Evolutionary conservation across 1,140 invertebrate genomes (phyloP).

Genomic region (Matsumurasca onukii): DNA sequence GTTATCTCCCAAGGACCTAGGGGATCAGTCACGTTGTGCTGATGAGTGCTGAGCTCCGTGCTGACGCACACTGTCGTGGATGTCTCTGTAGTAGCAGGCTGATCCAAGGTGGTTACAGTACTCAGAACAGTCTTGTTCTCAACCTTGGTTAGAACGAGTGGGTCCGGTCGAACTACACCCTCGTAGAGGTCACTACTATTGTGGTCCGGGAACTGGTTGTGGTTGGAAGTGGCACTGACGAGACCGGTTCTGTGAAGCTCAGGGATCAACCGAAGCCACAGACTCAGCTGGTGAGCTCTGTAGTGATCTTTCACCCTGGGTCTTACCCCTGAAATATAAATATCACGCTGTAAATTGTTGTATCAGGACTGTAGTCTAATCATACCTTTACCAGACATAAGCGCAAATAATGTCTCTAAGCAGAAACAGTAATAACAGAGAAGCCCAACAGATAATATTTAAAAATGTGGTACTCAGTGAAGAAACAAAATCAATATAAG

Average conservation of each 20-base stretch:
- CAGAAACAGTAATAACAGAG: too few species aligned
- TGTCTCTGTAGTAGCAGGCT: conserved; percentile 54
- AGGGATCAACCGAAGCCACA: conserved; percentile 87
- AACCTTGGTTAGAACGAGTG: conserved; percentile 48
- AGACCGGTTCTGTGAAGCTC: conserved; percentile 80
- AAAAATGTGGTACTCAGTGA: too few species aligned
- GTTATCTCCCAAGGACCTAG: conserved; percentile 72
- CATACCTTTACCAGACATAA: too few species aligned
- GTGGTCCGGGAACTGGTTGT: conserved; percentile 79
- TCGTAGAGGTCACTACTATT: conserved; percentile 79
- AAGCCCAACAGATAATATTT: too few species aligned
- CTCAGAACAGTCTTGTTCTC: neutral
- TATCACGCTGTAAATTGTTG: neutral
- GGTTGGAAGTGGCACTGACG: conserved; percentile 77
- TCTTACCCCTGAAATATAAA: conserved; percentile 58
- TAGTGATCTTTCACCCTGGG: conserved; percentile 77
- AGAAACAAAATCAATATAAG: too few species aligned
- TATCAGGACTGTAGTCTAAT: neutral
- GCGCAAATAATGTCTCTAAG: too few species aligned
- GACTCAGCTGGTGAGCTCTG: conserved; percentile 84
- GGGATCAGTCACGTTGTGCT: conserved; percentile 59
- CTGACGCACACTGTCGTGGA: conserved; percentile 42
- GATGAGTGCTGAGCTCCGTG: conserved; percentile 15
- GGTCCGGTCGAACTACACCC: conserved; percentile 75
- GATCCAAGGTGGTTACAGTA: conserved; percentile 37